phyloP scores from a whole-genome alignment of 2,113 vertebrate species.

The Nerophis ophidion region DNA sequence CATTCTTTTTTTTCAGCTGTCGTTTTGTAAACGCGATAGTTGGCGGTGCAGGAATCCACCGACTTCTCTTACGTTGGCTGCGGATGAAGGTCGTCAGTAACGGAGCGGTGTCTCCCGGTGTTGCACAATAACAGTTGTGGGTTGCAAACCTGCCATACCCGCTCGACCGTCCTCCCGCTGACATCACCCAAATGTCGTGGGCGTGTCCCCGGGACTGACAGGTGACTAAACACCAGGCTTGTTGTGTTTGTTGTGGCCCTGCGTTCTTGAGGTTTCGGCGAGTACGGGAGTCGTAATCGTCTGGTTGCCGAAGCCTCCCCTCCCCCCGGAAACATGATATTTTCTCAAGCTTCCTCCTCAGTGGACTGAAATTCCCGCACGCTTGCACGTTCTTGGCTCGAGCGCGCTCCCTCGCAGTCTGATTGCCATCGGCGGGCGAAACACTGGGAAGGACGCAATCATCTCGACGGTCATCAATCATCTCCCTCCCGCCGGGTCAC shows the following conservation, averaged over 20 bases:
- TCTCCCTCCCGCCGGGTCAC: slow-evolving; percentile 15
- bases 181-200: slow-evolving; percentile 1
- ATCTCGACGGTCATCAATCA: slow-evolving; percentile 19
- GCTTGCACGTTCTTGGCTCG: slow-evolving; percentile 36
- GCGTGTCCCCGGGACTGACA: slow-evolving; percentile 10
- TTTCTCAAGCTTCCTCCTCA: background rate
- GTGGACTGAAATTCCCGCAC: slow-evolving; percentile 6
- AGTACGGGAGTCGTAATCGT: background rate
- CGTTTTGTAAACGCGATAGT: background rate
- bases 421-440: slow-evolving; percentile 31
- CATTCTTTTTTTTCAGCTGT: background rate
- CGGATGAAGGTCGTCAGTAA: too few species aligned
- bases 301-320: background rate
- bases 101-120: too few species aligned
- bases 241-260: background rate
- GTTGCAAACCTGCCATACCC: slow-evolving; percentile 41
- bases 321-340: background rate
- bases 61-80: too few species aligned
- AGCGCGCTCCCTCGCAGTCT: slow-evolving; percentile 24
- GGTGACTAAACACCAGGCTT: background rate
- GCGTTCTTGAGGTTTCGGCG: background rate
- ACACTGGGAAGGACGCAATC: slow-evolving; percentile 21
- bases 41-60: background rate
- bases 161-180: slow-evolving; percentile 23
- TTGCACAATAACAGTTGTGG: background rate